Base-by-base conservation (phyloP, 2,888 invertebrate species). In the Agonopterix alstromeriana region DNA sequence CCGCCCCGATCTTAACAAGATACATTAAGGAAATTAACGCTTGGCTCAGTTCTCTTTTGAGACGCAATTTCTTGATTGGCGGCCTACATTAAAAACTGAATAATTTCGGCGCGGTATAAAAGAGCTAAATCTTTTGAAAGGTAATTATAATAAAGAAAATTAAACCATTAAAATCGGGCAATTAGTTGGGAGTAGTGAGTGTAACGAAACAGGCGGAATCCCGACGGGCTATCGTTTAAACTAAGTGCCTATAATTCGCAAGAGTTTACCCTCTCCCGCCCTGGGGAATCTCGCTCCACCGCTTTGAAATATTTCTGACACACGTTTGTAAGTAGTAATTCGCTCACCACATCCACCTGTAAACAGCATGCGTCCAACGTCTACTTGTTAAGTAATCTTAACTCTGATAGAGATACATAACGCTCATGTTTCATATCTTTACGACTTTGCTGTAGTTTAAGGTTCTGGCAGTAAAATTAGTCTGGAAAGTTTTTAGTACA, bases 241-340 rank as follows among this genome's bases (percentile, higher is more conserved):
- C 76, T 80, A 82, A 84, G 82, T 82, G 82, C 73, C 83, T 77
- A 82, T 85, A 85, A 85, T 84, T 84, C 77, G 82, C 77, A 68
- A 67, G 82, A 83, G 77, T 82, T 82, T 76, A 74, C 77, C 82
- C 80, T 77, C 74, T 63, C 61, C 61, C 52, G 67, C 82, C 76
- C 70, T 53, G 51, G 83, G 82, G 81, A 80, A 70, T 75, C 71
- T 62, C 73, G 71, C 76, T 73, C 65, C 66, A 63, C 60, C 64
- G 71, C 74, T 70, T 70, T 75, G 67, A 75, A 76, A 82, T 80
- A 81, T 78, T 74, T 70, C 75, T 73, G 65, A 70, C 67, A 67
- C 61, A 61, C 57, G 60, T 54, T 50, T 42, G 38, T 38, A 38
- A 7, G 27, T 27, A 5, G 5, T 27, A 27, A 27, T 27, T 3